Base-by-base conservation (phyloP, 2,888 invertebrate genomes). In the Drosophila mayaguana region DNA sequence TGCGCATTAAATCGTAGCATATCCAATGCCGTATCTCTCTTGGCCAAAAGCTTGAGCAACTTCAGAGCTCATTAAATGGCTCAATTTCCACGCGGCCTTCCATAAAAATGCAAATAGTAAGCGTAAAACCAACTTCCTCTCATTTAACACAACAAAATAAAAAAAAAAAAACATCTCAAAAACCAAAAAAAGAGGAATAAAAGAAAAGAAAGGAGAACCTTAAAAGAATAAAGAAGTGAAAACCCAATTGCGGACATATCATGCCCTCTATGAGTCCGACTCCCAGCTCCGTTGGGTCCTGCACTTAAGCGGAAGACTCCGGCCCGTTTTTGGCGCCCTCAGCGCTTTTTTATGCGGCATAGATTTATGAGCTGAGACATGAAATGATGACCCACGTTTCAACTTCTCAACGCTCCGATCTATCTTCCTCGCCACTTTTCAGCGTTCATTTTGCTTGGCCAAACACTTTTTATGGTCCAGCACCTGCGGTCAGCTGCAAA, bases 361-460 rank as follows among this genome's bases (percentile, higher is more conserved):
- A 83, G 88, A 87, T 87, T 87, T 87, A 87, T 87, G 86, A 78
- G 86, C 90, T 73, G 81, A 83, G 90, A 87, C 86, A 89, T 73
- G 75, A 75, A 85, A 89, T 85, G 88, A 87, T 83, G 88, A 89
- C 88, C 89, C 85, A 72, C 80, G 69, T 68, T 76, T 61, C 63
- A 67, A 55, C 42, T 51, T 45, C 22, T 18, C 72, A 28, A 16
- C 51, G 64, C 64, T 65, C 64, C 57, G 66, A 59, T 72, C 65
- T 72, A 45, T 63, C 54, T 48, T 60, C 42, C 48, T 57, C 34
- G 25, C 36, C 46, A 9, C 20, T 20, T 32, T 42, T 57, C 51
- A 34, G 25, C 57, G 53, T 50, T 59, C 76, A 60, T 74, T 84
- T 80, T 72, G 89, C 88, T 89, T 85, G 88, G 46, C 59, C 65